Base-by-base conservation (phyloP, 2,113 vertebrate species). In the Chaetops frenatus region DNA sequence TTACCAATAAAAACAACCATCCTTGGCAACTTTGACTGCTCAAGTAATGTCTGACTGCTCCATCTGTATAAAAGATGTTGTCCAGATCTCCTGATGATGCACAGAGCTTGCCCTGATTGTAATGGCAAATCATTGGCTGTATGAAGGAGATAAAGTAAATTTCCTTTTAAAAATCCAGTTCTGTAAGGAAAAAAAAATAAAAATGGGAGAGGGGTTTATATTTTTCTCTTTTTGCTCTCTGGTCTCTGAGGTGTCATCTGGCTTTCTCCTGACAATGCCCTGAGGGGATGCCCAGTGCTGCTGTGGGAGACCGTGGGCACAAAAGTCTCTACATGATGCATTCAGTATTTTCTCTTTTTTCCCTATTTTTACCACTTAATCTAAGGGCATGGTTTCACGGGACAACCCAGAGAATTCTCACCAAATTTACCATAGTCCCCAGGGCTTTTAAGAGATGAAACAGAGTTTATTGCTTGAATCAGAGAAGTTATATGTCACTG, bases 241-340 rank as follows among this genome's bases (percentile, higher is more conserved):
- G 51, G 15, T 47, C 24, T 51, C 47, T 35, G 48, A 89, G 40
- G 9, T 47, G 40, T 36, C 16, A 53, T 50, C 64, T 65, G 58
- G 7, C 9, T 36, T 53, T 56, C 29, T 93, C 35, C 74, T 76
- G 48, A 9, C 23, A 45, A 6, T 3, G 8, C 9, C 18, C 48
- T 1, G 1, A 1, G 4, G 33, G 18, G 56, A 25, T 40, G 36
- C 9, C 38, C 12, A 0, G 0, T 6, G 5, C 29, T 3, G 2
- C 19, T 35, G 17, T 2, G 4, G 20, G 23, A 81, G 35, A 62
- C 15, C 1, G 4, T 1, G 10, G n/a, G 33, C 42, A 67, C 19
- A 28, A 1, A 0, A 7, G 33, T 47, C 11, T 74, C 33, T 50
- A 7, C 2, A 2, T 0, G 2, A 47, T 15, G 6, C 1, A 1